phyloP scores from a whole-genome alignment of 2,888 invertebrate genomes.

The Orthonychiurus folsomi region DNA sequence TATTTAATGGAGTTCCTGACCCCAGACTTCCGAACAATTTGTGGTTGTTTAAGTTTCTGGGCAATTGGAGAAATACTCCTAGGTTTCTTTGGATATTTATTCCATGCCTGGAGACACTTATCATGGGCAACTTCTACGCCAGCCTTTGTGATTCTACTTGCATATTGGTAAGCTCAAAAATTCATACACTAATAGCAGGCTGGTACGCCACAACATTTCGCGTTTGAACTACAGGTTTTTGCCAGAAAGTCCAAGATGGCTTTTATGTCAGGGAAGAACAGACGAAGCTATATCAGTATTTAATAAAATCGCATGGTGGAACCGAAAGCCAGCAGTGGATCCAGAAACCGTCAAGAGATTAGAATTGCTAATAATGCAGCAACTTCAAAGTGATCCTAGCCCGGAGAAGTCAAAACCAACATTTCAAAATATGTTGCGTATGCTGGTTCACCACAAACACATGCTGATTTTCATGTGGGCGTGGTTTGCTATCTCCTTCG shows the following conservation, averaged over 20 bases:
- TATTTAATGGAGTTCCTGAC: constrained; percentile 34
- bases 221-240: constrained; percentile 25
- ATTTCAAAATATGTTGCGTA: not conserved
- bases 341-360: constrained; percentile 21
- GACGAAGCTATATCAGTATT: constrained; percentile 30
- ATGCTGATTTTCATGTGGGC: constrained; percentile 24
- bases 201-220: too few species aligned
- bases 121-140: constrained; percentile 24
- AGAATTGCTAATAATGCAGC: not conserved
- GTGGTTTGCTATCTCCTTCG: constrained; percentile 32
- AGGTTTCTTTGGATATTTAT: constrained; percentile 26
- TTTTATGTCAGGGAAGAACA: constrained; percentile 22
- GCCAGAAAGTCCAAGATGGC: constrained; percentile 29
- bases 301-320: constrained; percentile 36
- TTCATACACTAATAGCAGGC: too few species aligned
- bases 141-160: constrained; percentile 21
- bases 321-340: constrained; percentile 19
- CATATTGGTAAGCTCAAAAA: constrained; percentile 25
- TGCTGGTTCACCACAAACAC: constrained; percentile 17
- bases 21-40: constrained; percentile 26
- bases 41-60: constrained; percentile 27
- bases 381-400: not conserved
- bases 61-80: constrained; percentile 29
- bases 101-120: constrained; percentile 25
- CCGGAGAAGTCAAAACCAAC: not conserved